Percentiles rank a stretch among this genome's conserved stretches.
Conservation (phyloP, 2,113 vertebrate genomes). For the Anarhynchus alexandrinus region DNA sequence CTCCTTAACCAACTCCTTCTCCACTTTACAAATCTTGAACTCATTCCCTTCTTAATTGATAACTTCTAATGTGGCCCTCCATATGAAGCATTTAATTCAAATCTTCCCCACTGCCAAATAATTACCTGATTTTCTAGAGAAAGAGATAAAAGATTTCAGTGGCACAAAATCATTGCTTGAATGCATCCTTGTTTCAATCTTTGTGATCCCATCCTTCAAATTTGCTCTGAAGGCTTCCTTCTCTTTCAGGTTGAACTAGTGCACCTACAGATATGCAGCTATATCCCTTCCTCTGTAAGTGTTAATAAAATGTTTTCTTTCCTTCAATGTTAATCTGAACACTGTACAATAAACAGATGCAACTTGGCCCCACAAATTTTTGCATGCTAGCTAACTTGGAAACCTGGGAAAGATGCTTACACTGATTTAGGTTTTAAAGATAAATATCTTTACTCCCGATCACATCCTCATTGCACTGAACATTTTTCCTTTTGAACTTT, state of each 20-base stretch:
- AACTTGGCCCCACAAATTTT: background rate
- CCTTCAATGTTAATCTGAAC: background rate
- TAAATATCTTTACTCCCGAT: background rate
- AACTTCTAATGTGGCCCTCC: background rate
- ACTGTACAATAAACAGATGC: background rate
- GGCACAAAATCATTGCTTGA: background rate
- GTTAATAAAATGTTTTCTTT: background rate
- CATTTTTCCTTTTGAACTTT: background rate
- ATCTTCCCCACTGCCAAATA: background rate
- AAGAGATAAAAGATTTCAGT: background rate
- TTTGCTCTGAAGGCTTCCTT: background rate
- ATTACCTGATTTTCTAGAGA: background rate
- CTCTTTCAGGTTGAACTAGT: background rate
- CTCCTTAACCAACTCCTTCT: background rate
- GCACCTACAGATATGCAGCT: background rate
- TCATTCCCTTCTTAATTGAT: background rate
- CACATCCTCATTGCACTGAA: background rate
- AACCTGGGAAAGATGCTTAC: background rate
- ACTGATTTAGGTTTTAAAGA: background rate
- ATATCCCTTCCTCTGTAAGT: background rate
- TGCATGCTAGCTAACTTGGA: background rate
- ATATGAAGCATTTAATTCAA: background rate
- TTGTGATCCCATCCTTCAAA: background rate
- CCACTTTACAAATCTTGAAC: background rate
- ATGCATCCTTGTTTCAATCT: background rate